phyloP scores from a whole-genome alignment of 2,797 vertebrate genomes.

The Orestias chungarensis region DNA sequence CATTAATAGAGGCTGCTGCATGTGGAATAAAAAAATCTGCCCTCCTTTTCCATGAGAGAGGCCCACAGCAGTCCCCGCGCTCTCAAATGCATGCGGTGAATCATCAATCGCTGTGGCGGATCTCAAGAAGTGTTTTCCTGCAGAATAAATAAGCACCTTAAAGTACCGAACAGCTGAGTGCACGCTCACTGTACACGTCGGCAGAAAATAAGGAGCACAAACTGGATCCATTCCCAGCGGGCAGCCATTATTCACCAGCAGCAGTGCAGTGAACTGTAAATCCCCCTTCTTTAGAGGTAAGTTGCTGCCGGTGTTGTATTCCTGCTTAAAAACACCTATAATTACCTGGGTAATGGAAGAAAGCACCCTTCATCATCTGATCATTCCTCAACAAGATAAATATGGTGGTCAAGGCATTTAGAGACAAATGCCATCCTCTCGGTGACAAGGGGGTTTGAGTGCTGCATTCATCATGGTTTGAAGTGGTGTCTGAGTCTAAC shows the following conservation, averaged over 20 bases:
- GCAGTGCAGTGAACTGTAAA: conserved; percentile 27
- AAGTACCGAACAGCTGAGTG: conserved; percentile 45
- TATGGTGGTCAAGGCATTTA: conserved; percentile 76
- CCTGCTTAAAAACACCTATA: conserved; percentile 68
- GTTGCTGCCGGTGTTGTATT: conserved; percentile 37
- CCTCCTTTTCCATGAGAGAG: conserved; percentile 50
- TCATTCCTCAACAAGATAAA: conserved; percentile 82
- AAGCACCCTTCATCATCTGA: conserved; percentile 74
- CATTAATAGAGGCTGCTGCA: conserved; percentile 63
- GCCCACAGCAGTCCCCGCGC: conserved; percentile 43
- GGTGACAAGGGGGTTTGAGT: conserved; percentile 70
- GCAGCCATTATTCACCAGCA: conserved; percentile 28
- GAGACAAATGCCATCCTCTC: conserved; percentile 72
- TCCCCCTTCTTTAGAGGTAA: conserved; percentile 49
- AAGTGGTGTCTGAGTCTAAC: conserved; percentile 78
- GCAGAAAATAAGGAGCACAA: conserved; percentile 25
- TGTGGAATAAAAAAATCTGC: conserved; percentile 46
- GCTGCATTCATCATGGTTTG: conserved; percentile 81
- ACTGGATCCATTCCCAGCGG: conserved; percentile 41
- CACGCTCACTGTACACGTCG: conserved; percentile 20
- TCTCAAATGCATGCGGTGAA: conserved; percentile 56
- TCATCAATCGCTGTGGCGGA: conserved; percentile 58
- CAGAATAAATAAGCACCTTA: conserved; percentile 57
- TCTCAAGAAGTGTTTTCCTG: conserved; percentile 55
- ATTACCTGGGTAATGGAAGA: conserved; percentile 70